Evolutionary conservation across 2,888 invertebrate species (phyloP).

Genomic region (Scaptomyza parva): DNA sequence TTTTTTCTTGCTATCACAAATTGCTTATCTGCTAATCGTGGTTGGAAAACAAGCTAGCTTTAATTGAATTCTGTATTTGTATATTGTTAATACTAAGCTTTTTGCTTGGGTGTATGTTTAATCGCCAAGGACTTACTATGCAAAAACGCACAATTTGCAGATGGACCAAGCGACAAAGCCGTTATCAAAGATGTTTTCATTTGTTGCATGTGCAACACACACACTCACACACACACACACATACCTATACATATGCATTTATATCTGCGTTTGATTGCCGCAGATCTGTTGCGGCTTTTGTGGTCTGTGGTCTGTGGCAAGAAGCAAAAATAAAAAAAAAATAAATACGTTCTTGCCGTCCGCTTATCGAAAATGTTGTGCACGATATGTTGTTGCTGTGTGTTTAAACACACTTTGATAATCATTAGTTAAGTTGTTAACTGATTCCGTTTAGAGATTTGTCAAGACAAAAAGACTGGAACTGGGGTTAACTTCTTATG

Average conservation of each 20-base stretch:
- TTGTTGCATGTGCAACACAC: constrained; percentile 19
- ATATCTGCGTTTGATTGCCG: constrained; percentile 43
- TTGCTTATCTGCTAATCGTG: no score
- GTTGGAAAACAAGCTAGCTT: no score
- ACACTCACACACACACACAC: background rate
- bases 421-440: constrained; percentile 81
- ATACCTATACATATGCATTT: background rate
- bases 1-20: no score
- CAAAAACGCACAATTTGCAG: constrained; percentile 54
- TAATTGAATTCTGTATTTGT: no score
- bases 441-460: constrained; percentile 77
- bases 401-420: constrained; percentile 70
- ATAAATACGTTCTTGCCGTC: constrained; percentile 17
- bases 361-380: constrained; percentile 42
- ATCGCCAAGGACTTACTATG: constrained; percentile 19
- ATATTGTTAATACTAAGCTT: constrained; percentile 44
- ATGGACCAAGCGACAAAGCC: constrained; percentile 65
- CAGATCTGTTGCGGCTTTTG: constrained; percentile 37
- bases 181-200: constrained; percentile 71
- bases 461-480: constrained; percentile 57
- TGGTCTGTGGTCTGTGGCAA: constrained; percentile 41
- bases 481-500: constrained; percentile 13
- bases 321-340: constrained; percentile 7
- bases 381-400: constrained; percentile 17
- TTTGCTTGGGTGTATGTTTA: constrained; percentile 12